These are phyloP conservation scores for Nibea albiflora DNA, from an alignment of 2,113 vertebrate genomes.

Conservation along the genomic window DNA sequence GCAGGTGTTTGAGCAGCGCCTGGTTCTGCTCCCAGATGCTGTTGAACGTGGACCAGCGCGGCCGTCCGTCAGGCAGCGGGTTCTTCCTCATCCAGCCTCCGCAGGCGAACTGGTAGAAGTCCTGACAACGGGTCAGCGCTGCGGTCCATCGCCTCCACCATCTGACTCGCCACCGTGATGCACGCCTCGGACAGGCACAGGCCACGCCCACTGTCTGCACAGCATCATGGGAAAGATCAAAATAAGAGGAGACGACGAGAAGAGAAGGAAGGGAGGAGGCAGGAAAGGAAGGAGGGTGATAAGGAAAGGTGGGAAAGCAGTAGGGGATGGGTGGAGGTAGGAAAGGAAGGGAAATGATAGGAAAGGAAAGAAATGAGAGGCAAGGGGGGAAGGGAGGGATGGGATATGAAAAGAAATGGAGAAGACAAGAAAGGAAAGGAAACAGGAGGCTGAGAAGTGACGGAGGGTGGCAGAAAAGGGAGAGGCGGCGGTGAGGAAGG, in stretches of 20 bases:
- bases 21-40: constrained; percentile 99
- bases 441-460: neutral
- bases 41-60: constrained; percentile 98
- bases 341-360: neutral
- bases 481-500: neutral
- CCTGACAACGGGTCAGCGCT: constrained; percentile 92
- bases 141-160: constrained; percentile 93
- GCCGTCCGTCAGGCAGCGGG: constrained; percentile 92
- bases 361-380: neutral
- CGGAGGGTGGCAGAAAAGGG: neutral
- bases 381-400: neutral
- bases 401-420: neutral
- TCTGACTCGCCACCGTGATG: constrained; percentile 92
- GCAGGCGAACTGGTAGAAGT: constrained; percentile 97
- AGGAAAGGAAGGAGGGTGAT: neutral
- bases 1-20: constrained; percentile 94
- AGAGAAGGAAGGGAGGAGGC: neutral
- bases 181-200: constrained; percentile 94
- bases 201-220: constrained; percentile 85
- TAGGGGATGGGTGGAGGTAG: neutral
- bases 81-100: constrained; percentile 97
- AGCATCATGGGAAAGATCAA: constrained; percentile 15
- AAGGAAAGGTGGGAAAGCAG: neutral
- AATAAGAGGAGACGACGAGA: neutral
- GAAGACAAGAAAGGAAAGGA: neutral